Percentiles rank a stretch among this genome's conserved stretches.
These are phyloP conservation scores for Drosophila punjabiensis DNA, from an alignment of 1,140 invertebrate genomes.

Conservation along the genomic window DNA sequence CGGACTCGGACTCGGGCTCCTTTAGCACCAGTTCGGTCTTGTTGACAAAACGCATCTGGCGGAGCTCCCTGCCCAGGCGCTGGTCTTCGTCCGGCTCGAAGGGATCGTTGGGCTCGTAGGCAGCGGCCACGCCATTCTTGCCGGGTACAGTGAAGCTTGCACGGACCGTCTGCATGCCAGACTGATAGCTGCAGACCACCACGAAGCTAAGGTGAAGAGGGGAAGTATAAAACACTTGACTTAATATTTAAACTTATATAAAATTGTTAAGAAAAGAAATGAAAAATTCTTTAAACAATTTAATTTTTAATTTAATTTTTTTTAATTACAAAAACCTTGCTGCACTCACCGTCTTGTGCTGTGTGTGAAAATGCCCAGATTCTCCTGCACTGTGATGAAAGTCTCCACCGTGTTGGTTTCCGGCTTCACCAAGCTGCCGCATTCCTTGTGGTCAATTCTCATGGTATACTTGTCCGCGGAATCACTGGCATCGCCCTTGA, in stretches of 20 bases:
- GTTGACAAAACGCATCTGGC: conserved; percentile 78
- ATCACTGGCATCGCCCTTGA: conserved; percentile 88
- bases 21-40: conserved; percentile 76
- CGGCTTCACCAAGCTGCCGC: conserved; percentile 90
- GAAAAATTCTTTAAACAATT: not conserved
- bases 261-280: not conserved
- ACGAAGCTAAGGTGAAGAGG: conserved; percentile 87
- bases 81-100: conserved; percentile 72
- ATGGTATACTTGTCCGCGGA: conserved; percentile 90
- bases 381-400: conserved; percentile 93
- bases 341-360: conserved; percentile 89
- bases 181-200: conserved; percentile 92
- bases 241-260: not conserved
- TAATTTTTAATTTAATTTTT: not conserved
- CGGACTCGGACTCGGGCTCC: conserved; percentile 38
- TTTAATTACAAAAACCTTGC: too few species aligned
- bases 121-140: conserved; percentile 77
- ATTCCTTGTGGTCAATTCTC: conserved; percentile 90
- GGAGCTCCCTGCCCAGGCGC: conserved; percentile 71
- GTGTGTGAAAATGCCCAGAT: conserved; percentile 92
- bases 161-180: conserved; percentile 91
- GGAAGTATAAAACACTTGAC: not conserved
- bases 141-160: conserved; percentile 90
- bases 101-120: conserved; percentile 66
- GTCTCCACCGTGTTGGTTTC: conserved; percentile 90